Base-by-base conservation (phyloP, 2,888 invertebrate genomes). In the Tiphia femorata region DNA sequence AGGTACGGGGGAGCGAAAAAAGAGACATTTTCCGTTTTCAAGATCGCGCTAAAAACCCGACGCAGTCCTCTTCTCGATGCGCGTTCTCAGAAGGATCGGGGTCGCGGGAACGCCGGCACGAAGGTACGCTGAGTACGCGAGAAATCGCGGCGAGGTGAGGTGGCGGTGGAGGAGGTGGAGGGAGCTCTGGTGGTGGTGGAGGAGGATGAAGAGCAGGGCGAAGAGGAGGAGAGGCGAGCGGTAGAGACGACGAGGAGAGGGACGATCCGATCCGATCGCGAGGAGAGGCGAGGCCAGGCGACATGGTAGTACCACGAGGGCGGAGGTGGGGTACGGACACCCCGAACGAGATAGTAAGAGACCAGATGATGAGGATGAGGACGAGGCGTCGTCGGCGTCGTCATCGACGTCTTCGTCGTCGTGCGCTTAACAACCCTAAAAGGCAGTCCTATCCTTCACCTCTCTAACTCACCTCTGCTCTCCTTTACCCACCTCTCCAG, bases 401-500 rank as follows among this genome's bases (percentile, higher is more conserved):
- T n/a, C n/a, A n/a, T n/a, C n/a, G n/a, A n/a, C n/a, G n/a, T n/a
- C n/a, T n/a, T 69, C 65, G 65, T 67, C 61, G 72, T 69, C 71
- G 69, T 73, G 62, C 67, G 71, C 72, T 74, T 73, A 75, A 76
- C 77, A 75, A 71, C 79, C 79, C 76, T 80, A 80, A 78, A 80
- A 79, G 80, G 79, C 72, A 74, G 76, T 75, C 58, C 62, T 60
- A 54, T 70, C 60, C 55, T 70, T 62, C 56, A 60, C 52, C 70
- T 66, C 66, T 61, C 56, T 70, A 72, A 72, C 64, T 72, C 72
- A 67, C 73, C 69, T 70, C 73, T 72, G 72, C 70, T 59, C 59
- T 68, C 65, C 57, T 64, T 53, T n/a, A n/a, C 71, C 67, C 67
- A 63, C 57, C 73, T 73, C n/a, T n/a, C n/a, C n/a, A n/a, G n/a